These are phyloP conservation scores for Timema cristinae DNA, from an alignment of 2,888 invertebrate species.

Conservation along the genomic window DNA sequence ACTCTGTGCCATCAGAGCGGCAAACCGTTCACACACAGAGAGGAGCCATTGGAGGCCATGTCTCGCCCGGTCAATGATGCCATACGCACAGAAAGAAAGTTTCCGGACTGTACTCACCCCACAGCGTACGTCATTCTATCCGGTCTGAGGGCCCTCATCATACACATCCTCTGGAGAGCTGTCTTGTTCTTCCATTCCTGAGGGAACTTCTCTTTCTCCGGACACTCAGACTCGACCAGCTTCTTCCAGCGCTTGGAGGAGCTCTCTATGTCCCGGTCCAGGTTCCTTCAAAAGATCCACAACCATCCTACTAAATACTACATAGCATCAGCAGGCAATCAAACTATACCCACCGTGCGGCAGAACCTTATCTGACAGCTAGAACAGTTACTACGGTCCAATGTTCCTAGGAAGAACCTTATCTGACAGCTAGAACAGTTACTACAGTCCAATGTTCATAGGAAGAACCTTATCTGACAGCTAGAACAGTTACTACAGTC, in stretches of 20 bases:
- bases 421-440: no score
- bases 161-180: conserved; percentile 87
- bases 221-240: conserved; percentile 89
- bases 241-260: conserved; percentile 98
- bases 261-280: conserved; percentile 93
- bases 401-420: no score
- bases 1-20: no score
- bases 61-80: not conserved
- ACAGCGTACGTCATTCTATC: conserved; percentile 97
- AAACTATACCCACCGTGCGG: not conserved
- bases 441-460: no score
- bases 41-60: no score
- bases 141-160: conserved; percentile 89
- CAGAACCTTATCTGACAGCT: not conserved
- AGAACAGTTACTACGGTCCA: no score
- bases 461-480: no score
- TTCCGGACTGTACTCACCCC: conserved; percentile 56
- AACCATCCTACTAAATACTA: not conserved
- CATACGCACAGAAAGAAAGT: not conserved
- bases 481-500: no score
- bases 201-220: conserved; percentile 94
- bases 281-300: conserved; percentile 54
- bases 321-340: not conserved
- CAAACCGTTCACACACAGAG: no score
- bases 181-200: conserved; percentile 98